These are phyloP conservation scores for Drosophila percnosoma DNA, from an alignment of 2,888 invertebrate species.

Conservation along the genomic window DNA sequence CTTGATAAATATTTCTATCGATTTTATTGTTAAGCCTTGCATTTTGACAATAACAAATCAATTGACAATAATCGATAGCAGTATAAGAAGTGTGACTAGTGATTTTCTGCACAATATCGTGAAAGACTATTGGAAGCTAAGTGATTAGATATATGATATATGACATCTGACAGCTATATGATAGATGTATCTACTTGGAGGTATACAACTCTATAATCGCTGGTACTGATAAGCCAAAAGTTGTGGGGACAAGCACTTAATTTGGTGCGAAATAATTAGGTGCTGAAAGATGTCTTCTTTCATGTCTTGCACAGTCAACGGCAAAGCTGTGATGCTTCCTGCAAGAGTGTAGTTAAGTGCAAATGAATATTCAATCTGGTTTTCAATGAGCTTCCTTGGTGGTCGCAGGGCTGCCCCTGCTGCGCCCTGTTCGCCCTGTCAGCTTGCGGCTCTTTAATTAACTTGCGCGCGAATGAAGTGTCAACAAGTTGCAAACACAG, in stretches of 20 bases:
- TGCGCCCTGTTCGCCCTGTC: constrained; percentile 2
- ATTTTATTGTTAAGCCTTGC: background rate
- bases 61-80: too few species aligned
- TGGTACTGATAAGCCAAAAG: background rate
- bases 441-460: constrained; percentile 77
- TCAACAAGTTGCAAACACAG: constrained; percentile 82
- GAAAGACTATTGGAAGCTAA: background rate
- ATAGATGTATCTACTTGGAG: background rate
- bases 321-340: too few species aligned
- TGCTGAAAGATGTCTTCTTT: background rate
- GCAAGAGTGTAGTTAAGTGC: constrained; percentile 15
- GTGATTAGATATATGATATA: background rate
- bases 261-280: background rate
- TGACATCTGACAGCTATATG: background rate
- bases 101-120: background rate
- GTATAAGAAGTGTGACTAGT: background rate
- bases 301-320: background rate
- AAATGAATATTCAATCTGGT: constrained; percentile 14
- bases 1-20: background rate
- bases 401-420: constrained; percentile 35
- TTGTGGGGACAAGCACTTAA: background rate
- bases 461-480: constrained; percentile 84
- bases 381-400: constrained; percentile 37
- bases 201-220: background rate
- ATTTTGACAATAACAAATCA: too few species aligned